Percentiles rank a stretch among this genome's conserved stretches.
These are phyloP conservation scores for Xiphias gladius DNA, from an alignment of 2,113 vertebrate species.

Conservation along the genomic window DNA sequence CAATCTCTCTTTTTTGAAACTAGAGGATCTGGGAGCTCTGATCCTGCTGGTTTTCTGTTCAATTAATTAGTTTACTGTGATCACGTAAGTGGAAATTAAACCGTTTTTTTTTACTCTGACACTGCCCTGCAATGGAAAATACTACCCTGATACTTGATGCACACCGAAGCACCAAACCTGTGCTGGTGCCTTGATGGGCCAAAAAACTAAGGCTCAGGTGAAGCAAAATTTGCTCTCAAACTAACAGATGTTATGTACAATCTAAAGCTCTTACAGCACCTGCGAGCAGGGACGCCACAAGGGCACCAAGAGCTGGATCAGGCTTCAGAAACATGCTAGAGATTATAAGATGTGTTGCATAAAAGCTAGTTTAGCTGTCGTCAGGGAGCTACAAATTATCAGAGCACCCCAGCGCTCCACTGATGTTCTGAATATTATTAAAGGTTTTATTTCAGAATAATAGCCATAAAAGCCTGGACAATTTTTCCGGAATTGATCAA, in stretches of 20 bases:
- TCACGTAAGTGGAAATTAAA: background rate
- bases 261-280: background rate
- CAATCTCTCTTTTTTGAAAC: too few species aligned
- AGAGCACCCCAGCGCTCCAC: too few species aligned
- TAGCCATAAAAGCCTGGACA: too few species aligned
- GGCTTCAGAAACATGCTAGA: too few species aligned
- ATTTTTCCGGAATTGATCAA: too few species aligned
- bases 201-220: background rate
- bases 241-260: background rate
- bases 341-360: too few species aligned
- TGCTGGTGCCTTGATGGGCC: background rate
- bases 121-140: background rate
- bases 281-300: background rate
- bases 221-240: background rate
- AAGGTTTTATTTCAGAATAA: too few species aligned
- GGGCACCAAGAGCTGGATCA: background rate
- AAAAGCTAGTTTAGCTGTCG: too few species aligned
- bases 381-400: too few species aligned
- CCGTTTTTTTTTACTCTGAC: background rate
- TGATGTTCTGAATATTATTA: too few species aligned
- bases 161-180: background rate
- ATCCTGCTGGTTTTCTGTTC: too few species aligned
- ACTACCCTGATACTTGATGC: background rate
- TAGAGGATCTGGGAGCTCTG: too few species aligned
- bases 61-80: background rate